Conservation (phyloP, 1,140 invertebrate genomes). For the Lethrus apterus region DNA sequence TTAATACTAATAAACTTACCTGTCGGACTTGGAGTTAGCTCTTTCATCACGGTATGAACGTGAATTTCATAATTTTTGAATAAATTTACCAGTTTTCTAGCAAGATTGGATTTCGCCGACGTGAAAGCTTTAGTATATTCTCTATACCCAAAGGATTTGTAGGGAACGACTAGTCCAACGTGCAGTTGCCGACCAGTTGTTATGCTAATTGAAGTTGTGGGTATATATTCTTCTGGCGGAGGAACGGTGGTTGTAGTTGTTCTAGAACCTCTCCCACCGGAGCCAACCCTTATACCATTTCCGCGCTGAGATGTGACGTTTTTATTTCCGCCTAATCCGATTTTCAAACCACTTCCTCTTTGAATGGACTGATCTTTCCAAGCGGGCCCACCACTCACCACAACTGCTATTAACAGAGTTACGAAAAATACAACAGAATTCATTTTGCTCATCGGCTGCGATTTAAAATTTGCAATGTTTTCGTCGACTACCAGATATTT, state of each 20-base stretch:
- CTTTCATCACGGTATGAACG: slow-evolving; percentile 62
- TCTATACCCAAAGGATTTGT: slow-evolving; percentile 64
- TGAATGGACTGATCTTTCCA: slow-evolving; percentile 38
- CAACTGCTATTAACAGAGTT: slow-evolving; percentile 37
- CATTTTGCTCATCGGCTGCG: slow-evolving; percentile 28
- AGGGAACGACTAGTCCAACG: slow-evolving; percentile 67
- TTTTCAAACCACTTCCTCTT: slow-evolving; percentile 39
- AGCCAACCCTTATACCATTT: slow-evolving; percentile 33
- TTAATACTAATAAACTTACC: slow-evolving; percentile 56
- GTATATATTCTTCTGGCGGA: slow-evolving; percentile 33
- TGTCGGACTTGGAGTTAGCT: slow-evolving; percentile 69
- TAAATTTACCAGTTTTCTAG: slow-evolving; percentile 53
- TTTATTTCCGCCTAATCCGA: slow-evolving; percentile 38
- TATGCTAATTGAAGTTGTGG: slow-evolving; percentile 27
- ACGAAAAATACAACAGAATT: slow-evolving; percentile 28
- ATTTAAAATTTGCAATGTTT: too few relatives aligned
- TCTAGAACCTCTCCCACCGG: slow-evolving; percentile 23
- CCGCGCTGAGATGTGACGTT: slow-evolving; percentile 27
- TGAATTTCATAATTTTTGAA: slow-evolving; percentile 63
- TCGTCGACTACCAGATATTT: too few relatives aligned
- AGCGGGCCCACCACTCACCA: slow-evolving; percentile 40
- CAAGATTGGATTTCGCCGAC: slow-evolving; percentile 56
- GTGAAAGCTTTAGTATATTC: slow-evolving; percentile 66
- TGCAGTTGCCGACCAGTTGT: slow-evolving; percentile 34
- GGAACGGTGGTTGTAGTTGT: slow-evolving; percentile 30